phyloP scores from a whole-genome alignment of 1,140 invertebrate genomes.

The Macrosteles quadrilineatus region DNA sequence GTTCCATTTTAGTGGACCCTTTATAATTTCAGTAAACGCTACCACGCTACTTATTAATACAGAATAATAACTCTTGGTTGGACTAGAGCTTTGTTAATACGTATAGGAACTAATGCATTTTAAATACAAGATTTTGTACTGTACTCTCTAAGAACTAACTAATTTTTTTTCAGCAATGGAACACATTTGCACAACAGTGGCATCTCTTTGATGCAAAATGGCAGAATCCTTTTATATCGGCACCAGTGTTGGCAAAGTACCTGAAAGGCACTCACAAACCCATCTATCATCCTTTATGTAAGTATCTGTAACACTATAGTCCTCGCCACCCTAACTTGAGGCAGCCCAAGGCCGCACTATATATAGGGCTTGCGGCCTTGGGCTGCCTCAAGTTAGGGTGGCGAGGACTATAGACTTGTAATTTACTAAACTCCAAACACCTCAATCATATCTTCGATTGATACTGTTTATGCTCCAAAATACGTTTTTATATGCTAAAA shows the following conservation, averaged over 20 bases:
- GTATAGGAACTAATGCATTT: too few species aligned
- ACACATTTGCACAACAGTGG: constrained; percentile 88
- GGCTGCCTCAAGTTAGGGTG: too few species aligned
- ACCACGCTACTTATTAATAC: too few species aligned
- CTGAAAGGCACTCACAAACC: constrained; percentile 88
- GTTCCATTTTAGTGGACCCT: too few species aligned
- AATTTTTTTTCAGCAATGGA: constrained; percentile 91
- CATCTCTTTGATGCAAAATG: constrained; percentile 93
- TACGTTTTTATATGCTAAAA: neutral
- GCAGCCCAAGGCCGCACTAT: neutral
- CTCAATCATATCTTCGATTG: neutral
- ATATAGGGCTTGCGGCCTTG: neutral
- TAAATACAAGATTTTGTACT: too few species aligned
- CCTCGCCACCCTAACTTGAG: too few species aligned
- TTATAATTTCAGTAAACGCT: too few species aligned
- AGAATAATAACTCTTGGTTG: too few species aligned
- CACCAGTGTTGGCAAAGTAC: constrained; percentile 71
- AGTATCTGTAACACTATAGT: constrained; percentile 53
- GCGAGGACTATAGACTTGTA: neutral
- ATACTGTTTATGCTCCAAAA: neutral
- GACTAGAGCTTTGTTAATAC: too few species aligned
- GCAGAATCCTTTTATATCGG: constrained; percentile 91
- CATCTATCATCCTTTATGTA: constrained; percentile 86
- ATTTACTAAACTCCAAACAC: neutral
- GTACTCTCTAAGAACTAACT: too few species aligned